A percentile compares a stretch with the other conserved stretches of the same genome.
phyloP scores from a whole-genome alignment of 2,113 vertebrate species.

The Salvelinus sp. region DNA sequence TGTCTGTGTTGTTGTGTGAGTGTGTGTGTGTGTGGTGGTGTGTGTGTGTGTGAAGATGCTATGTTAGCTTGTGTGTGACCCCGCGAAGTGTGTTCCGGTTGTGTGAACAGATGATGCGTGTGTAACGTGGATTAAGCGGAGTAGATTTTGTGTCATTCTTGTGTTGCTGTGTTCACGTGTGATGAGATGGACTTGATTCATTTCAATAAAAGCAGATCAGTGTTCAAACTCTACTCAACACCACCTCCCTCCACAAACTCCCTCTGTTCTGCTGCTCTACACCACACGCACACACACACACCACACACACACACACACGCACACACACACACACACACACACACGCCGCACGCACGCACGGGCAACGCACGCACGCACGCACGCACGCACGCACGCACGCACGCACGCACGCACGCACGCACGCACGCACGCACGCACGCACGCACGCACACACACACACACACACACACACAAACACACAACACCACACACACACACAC shows the following conservation, averaged over 20 bases:
- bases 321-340: conserved; percentile 5
- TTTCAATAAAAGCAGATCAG: conserved; percentile 58
- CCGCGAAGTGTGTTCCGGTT: conserved; percentile 5
- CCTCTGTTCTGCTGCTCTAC: not conserved
- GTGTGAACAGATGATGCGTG: conserved; percentile 28
- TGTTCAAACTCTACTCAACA: conserved; percentile 23
- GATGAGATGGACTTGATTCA: conserved; percentile 50
- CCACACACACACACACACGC: not conserved
- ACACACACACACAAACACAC: not conserved
- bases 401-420: conserved; percentile 2
- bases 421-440: conserved; percentile 11
- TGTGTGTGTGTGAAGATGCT: conserved; percentile 2
- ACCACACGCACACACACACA: conserved; percentile 3
- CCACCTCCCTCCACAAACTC: conserved; percentile 45
- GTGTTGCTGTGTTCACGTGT: conserved; percentile 26
- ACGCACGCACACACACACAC: conserved; percentile 9
- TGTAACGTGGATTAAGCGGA: conserved; percentile 52
- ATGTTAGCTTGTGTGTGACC: conserved; percentile 25
- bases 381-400: no score
- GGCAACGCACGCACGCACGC: no score
- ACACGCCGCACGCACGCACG: no score
- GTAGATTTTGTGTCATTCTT: conserved; percentile 47
- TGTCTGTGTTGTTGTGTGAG: no score
- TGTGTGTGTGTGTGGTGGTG: no score
- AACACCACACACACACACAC: conserved; percentile 1